phyloP scores from a whole-genome alignment of 53 echinoderm and acorn worm species.

The Echinarachnius parma region DNA sequence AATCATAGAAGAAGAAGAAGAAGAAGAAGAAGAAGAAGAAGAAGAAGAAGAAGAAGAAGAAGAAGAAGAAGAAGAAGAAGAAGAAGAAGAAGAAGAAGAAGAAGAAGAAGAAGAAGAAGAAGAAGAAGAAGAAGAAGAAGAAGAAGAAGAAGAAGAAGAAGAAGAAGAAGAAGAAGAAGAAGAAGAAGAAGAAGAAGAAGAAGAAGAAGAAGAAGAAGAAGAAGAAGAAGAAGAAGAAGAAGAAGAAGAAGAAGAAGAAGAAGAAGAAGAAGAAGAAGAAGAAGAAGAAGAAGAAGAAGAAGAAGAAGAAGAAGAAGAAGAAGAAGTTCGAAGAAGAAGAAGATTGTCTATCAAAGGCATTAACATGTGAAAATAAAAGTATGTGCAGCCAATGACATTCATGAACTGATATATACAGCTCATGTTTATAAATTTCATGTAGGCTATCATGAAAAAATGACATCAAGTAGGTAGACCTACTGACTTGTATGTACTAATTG shows the following conservation, averaged over 20 bases:
- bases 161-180: constrained; percentile 12
- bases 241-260: constrained; percentile 6
- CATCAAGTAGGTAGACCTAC: too few relatives aligned
- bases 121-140: background rate
- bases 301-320: constrained; percentile 15
- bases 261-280: constrained; percentile 18
- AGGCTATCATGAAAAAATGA: too few relatives aligned
- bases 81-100: constrained; percentile 7
- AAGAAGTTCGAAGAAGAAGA: constrained; percentile 31
- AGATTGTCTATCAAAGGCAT: too few relatives aligned
- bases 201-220: constrained; percentile 13
- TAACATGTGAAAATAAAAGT: constrained; percentile 9
- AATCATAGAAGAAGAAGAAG: background rate
- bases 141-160: constrained; percentile 17
- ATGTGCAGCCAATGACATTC: background rate
- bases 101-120: constrained; percentile 22
- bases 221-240: constrained; percentile 2
- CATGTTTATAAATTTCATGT: too few relatives aligned
- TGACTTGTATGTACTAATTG: too few relatives aligned
- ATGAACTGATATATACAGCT: too few relatives aligned
- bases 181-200: constrained; percentile 16
- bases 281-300: constrained; percentile 8
- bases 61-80: constrained; percentile 6
- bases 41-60: constrained; percentile 11
- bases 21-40: background rate